Evolutionary conservation across 2,797 vertebrate species (phyloP), one percentile per base, ranked within the genome.

Genomic region (Phataginus tetradactyla): DNA sequence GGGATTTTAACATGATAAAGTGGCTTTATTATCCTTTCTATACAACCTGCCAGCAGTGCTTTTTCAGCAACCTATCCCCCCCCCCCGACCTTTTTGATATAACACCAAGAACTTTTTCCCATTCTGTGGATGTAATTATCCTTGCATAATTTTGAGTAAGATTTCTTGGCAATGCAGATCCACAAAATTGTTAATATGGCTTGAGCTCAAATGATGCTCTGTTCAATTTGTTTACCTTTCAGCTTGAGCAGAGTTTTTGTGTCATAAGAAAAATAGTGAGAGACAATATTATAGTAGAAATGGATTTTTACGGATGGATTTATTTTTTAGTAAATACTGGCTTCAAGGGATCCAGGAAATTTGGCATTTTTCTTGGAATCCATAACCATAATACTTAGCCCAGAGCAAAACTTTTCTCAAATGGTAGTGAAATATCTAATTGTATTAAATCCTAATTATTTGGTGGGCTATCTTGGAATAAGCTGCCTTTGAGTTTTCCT

Each of bases 151-250:
- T 94, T 59, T 80, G 32, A 92, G 61, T 61, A 84, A 89, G 93
- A 96, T 81, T 83, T 97, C 75, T 37, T 95, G 83, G 78, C 95
- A 97, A 72, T 97, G 87, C 14, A 95, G 61, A 88, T 78, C 94
- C 7, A 78, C 97, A 93, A 95, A 97, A 96, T 95, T 78, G 84
- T 27, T 42, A 72, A 57, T 79, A 77, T 93, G 80, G 69, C 81
- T 93, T 92, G 37, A 95, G 49, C 32, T 90, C 69, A 97, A 97
- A 87, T 66, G 80, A 32, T 53, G 21, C 51, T 97, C 72, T 91
- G 1, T 95, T 96, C 96, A 93, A 4, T 0, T 74, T 96, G 27
- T 53, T 69, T 97, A 94, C 79, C 37, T 95, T 91, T 97, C 92
- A 0, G 0, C 80, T 87, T 97, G 88, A 96, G 18, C 32, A 91